Percentiles rank a stretch among this genome's conserved stretches.
These are phyloP conservation scores for Eueides isabella DNA, from an alignment of 1,140 invertebrate species.

Conservation along the genomic window DNA sequence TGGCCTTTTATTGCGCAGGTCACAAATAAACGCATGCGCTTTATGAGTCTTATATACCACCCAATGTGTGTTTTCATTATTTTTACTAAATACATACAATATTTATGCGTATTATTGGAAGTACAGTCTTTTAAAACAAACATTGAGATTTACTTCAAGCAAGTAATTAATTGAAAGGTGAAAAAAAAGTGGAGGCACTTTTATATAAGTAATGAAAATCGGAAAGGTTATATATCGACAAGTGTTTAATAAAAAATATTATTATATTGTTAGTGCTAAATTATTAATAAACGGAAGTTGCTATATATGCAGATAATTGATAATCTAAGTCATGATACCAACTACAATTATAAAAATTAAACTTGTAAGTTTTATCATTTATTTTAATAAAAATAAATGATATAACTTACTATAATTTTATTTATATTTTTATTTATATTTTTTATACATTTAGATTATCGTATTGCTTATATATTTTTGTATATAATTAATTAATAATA, in stretches of 20 bases:
- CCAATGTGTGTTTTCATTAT: conserved; percentile 19
- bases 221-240: conserved; percentile 3
- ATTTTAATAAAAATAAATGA: background rate
- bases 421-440: background rate
- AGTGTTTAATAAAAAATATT: background rate
- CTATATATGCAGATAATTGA: background rate
- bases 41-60: background rate
- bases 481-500: background rate
- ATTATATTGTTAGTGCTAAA: background rate
- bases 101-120: background rate
- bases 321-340: background rate
- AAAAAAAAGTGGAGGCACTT: background rate
- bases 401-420: background rate
- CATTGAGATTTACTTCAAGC: background rate
- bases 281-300: background rate
- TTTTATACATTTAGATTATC: background rate
- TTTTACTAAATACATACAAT: background rate
- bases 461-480: too few species aligned
- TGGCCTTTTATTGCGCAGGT: conserved; percentile 19
- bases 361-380: background rate
- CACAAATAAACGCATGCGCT: conserved; percentile 28
- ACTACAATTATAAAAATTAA: background rate
- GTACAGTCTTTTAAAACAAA: background rate
- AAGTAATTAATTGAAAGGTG: background rate
- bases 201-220: background rate